phyloP scores from a whole-genome alignment of 1,140 invertebrate species.

The Calliphora vicina region DNA sequence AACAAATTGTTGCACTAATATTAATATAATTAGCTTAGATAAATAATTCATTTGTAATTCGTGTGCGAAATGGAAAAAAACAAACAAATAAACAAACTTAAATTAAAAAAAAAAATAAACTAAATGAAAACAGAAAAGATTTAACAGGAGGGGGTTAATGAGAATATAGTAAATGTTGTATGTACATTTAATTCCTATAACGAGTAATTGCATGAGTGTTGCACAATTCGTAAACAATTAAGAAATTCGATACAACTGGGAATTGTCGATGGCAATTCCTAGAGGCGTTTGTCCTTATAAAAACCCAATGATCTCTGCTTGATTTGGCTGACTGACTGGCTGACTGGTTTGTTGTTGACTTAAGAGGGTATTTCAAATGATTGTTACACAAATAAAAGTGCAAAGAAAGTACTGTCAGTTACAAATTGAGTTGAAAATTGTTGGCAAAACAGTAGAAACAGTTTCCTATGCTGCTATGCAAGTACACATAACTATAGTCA shows the following conservation, averaged over 20 bases:
- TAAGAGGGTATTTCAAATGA: neutral
- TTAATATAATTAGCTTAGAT: neutral
- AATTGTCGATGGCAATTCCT: neutral
- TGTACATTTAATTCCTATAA: too few species aligned
- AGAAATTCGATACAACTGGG: conserved; percentile 12
- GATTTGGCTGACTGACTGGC: neutral
- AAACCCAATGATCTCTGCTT: neutral
- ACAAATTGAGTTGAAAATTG: conserved; percentile 10
- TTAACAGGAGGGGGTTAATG: neutral
- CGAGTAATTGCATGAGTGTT: too few species aligned
- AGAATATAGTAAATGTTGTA: too few species aligned
- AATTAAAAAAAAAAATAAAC: too few species aligned
- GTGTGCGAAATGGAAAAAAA: neutral
- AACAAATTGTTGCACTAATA: neutral
- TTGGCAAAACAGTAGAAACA: neutral
- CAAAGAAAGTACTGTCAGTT: neutral
- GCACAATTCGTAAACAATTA: neutral
- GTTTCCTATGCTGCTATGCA: too few species aligned
- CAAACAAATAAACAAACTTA: too few species aligned
- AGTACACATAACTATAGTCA: neutral
- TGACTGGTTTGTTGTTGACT: neutral
- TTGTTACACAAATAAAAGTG: neutral
- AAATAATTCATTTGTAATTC: neutral
- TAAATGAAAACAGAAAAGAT: neutral
- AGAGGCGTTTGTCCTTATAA: neutral